A percentile compares a stretch with the other conserved stretches of the same genome.
These are phyloP conservation scores for Psettodes erumei DNA, from an alignment of 2,113 vertebrate genomes.

Conservation along the genomic window DNA sequence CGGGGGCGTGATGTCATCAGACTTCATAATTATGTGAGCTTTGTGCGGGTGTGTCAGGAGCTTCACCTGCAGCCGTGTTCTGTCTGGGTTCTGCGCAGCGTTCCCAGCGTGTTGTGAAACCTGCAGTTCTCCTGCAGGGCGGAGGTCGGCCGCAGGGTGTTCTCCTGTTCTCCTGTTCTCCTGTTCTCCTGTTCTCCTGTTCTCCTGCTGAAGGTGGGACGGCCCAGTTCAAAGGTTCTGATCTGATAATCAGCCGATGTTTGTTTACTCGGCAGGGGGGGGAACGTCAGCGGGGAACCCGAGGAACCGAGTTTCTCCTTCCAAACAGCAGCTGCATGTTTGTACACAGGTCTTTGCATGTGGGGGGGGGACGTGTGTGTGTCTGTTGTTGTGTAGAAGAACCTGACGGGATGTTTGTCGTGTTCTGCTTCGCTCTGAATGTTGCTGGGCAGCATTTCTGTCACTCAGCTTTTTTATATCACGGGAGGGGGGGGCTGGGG, in stretches of 20 bases:
- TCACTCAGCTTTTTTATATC: constrained; percentile 76
- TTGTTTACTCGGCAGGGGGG: too few relatives aligned
- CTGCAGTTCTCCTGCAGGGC: not conserved
- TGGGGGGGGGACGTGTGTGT: constrained; percentile 3
- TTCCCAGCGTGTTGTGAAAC: not conserved
- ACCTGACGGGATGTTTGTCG: constrained; percentile 43
- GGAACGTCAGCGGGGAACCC: too few relatives aligned
- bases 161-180: too few relatives aligned
- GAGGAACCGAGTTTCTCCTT: too few relatives aligned
- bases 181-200: too few relatives aligned
- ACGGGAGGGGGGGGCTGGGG: too few relatives aligned
- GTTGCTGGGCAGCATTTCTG: constrained; percentile 82
- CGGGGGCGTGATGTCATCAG: constrained; percentile 5
- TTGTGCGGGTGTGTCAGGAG: constrained; percentile 36
- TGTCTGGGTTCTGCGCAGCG: constrained; percentile 24
- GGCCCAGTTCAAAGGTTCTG: too few relatives aligned
- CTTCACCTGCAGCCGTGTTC: constrained; percentile 43
- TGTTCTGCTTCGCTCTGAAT: constrained; percentile 68
- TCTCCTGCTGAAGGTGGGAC: too few relatives aligned
- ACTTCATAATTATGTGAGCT: constrained; percentile 54
- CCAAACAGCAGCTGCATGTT: constrained; percentile 59
- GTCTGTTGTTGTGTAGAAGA: not conserved
- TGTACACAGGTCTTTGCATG: constrained; percentile 69
- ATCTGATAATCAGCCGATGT: too few relatives aligned
- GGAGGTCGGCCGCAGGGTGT: too few relatives aligned